Evolutionary conservation across 1,140 invertebrate species (phyloP).

Genomic region (Nasonia giraulti): DNA sequence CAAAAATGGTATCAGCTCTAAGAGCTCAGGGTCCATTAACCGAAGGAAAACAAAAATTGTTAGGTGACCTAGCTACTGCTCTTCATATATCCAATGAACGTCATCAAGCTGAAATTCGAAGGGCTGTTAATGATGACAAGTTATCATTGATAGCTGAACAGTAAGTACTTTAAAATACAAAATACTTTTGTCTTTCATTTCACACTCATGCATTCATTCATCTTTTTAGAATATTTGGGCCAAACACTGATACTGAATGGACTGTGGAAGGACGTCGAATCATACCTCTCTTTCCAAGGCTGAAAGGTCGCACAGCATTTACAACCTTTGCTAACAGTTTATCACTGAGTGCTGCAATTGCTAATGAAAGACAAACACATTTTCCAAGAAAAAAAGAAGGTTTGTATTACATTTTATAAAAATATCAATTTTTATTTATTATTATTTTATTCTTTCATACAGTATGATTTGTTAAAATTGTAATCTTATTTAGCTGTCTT

Average conservation of each 20-base stretch:
- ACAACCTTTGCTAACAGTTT: conserved; percentile 87
- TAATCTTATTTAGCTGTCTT: no score
- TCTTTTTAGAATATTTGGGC: conserved; percentile 82
- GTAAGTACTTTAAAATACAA: conserved; percentile 75
- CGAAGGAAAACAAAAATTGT: conserved; percentile 87
- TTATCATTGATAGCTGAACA: conserved; percentile 90
- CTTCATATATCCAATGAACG: conserved; percentile 92
- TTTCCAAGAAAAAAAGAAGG: conserved; percentile 61
- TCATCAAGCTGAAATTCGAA: conserved; percentile 91
- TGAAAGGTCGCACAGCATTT: conserved; percentile 88
- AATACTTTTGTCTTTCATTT: conserved; percentile 41
- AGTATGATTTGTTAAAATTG: no score
- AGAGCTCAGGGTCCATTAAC: conserved; percentile 92
- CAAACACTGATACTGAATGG: conserved; percentile 89
- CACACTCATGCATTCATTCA: conserved; percentile 42
- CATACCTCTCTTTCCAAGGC: conserved; percentile 86
- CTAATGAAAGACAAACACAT: conserved; percentile 72
- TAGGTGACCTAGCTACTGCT: conserved; percentile 86
- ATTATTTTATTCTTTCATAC: no score
- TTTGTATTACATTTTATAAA: conserved; percentile 30
- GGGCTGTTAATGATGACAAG: conserved; percentile 93
- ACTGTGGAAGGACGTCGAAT: conserved; percentile 87
- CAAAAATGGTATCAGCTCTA: conserved; percentile 89
- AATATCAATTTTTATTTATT: no score
- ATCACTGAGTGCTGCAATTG: conserved; percentile 74